Evolutionary conservation across 1,140 invertebrate species (phyloP).

Genomic region (Nebria ingens): DNA sequence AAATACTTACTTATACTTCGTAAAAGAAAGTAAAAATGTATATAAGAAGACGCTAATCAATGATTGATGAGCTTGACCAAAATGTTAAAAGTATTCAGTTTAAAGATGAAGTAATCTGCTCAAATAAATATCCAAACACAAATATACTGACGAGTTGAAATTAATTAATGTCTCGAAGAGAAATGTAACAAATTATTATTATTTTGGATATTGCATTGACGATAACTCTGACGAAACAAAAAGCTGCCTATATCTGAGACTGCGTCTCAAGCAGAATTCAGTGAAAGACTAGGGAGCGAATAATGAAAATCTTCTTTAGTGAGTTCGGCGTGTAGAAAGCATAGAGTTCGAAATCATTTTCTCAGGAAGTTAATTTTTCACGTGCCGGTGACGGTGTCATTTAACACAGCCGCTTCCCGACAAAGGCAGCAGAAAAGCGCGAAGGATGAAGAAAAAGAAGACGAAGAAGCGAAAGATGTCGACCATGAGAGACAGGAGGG

Average conservation of each 20-base stretch:
- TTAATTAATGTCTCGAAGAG: too few relatives aligned
- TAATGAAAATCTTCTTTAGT: constrained; percentile 6
- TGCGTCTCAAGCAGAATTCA: background rate
- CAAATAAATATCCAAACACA: too few relatives aligned
- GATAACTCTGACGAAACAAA: background rate
- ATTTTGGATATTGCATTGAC: background rate
- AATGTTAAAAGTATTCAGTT: too few relatives aligned
- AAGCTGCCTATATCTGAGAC: background rate
- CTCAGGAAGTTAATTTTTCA: constrained; percentile 7
- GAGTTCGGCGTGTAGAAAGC: too few relatives aligned
- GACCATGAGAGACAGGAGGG: background rate
- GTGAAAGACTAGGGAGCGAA: background rate
- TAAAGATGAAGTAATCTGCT: too few relatives aligned
- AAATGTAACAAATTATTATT: background rate
- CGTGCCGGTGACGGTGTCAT: constrained; percentile 5
- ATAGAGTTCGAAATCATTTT: constrained; percentile 3
- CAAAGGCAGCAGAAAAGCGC: background rate
- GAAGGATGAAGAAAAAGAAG: too few relatives aligned
- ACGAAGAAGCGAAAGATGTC: too few relatives aligned
- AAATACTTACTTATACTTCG: too few relatives aligned
- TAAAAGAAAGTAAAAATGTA: too few relatives aligned
- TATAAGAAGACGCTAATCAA: too few relatives aligned
- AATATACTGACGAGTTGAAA: too few relatives aligned
- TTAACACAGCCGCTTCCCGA: constrained; percentile 7
- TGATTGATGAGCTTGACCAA: too few relatives aligned